A percentile compares a stretch with the other conserved stretches of the same genome.
phyloP scores from a whole-genome alignment of 2,113 vertebrate genomes.

The Hydropotes inermis region DNA sequence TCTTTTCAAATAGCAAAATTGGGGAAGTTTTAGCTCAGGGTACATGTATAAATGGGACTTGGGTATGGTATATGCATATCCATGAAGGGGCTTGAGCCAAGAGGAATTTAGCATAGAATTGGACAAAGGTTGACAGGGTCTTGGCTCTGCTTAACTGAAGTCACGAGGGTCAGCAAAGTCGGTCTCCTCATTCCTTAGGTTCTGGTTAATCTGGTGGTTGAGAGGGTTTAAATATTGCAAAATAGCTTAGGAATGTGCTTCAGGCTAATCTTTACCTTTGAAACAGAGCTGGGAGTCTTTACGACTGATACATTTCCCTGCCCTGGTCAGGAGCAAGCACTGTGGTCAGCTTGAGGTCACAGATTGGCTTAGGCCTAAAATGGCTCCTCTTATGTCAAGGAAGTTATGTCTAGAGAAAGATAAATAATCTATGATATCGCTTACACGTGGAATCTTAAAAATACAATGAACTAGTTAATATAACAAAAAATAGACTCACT shows the following conservation, averaged over 20 bases:
- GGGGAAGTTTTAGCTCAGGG: neutral
- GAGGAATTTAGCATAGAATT: neutral
- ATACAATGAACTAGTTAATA: neutral
- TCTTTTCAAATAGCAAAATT: neutral
- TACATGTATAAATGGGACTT: too few relatives aligned
- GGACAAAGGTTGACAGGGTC: neutral
- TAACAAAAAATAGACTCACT: neutral
- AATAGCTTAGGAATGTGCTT: neutral
- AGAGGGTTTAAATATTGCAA: neutral
- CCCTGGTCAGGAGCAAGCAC: neutral
- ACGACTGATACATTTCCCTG: neutral
- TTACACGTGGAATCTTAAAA: neutral
- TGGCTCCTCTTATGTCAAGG: neutral
- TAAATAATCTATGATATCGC: neutral
- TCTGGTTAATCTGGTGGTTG: neutral
- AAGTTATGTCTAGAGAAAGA: neutral
- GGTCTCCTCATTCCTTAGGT: neutral
- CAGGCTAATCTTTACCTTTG: neutral
- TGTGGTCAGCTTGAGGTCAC: neutral
- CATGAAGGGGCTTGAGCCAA: neutral
- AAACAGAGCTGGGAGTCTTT: neutral
- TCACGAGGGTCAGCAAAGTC: neutral
- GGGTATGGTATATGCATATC: neutral
- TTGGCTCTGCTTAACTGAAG: neutral
- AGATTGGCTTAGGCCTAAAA: neutral